A percentile compares a stretch with the other conserved stretches of the same genome.
Evolutionary conservation across 2,888 invertebrate species (phyloP).

Genomic region (Drosophila maculinotata): DNA sequence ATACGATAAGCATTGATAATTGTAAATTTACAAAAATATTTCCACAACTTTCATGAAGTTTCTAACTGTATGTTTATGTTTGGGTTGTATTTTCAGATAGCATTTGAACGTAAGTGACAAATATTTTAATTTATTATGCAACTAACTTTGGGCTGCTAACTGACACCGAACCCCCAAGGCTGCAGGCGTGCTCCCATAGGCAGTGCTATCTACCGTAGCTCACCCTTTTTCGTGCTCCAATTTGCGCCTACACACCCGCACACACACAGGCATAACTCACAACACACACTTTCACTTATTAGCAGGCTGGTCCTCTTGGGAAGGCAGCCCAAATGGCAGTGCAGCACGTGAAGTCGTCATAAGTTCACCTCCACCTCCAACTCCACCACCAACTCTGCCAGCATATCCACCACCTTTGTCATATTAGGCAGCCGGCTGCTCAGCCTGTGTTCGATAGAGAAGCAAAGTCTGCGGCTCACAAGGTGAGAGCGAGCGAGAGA

Average conservation of each 20-base stretch:
- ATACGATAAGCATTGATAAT: too few species aligned
- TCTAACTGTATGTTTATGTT: conserved; percentile 20
- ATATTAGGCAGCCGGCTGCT: too few species aligned
- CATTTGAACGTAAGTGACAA: conserved; percentile 61
- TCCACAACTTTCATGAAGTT: neutral
- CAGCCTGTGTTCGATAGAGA: too few species aligned
- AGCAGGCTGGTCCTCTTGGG: conserved; percentile 47
- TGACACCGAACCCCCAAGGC: conserved; percentile 47
- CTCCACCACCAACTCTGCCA: neutral
- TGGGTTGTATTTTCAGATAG: conserved; percentile 11
- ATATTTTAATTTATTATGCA: conserved; percentile 69
- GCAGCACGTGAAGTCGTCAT: conserved; percentile 57
- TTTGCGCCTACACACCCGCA: conserved; percentile 31
- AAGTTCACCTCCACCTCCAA: conserved; percentile 18
- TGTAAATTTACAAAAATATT: too few species aligned
- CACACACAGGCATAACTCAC: conserved; percentile 9
- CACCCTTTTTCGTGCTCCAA: conserved; percentile 47
- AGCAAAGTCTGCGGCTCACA: too few species aligned
- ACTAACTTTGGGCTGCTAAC: conserved; percentile 63
- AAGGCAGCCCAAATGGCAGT: conserved; percentile 64
- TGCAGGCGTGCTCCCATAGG: conserved; percentile 21
- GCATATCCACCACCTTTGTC: conserved; percentile 26
- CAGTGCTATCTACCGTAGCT: conserved; percentile 13
- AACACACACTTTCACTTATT: conserved; percentile 72
- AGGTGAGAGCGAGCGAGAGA: neutral